These are phyloP conservation scores for Ciconia nigra DNA, from an alignment of 2,797 vertebrate genomes.

Conservation along the genomic window DNA sequence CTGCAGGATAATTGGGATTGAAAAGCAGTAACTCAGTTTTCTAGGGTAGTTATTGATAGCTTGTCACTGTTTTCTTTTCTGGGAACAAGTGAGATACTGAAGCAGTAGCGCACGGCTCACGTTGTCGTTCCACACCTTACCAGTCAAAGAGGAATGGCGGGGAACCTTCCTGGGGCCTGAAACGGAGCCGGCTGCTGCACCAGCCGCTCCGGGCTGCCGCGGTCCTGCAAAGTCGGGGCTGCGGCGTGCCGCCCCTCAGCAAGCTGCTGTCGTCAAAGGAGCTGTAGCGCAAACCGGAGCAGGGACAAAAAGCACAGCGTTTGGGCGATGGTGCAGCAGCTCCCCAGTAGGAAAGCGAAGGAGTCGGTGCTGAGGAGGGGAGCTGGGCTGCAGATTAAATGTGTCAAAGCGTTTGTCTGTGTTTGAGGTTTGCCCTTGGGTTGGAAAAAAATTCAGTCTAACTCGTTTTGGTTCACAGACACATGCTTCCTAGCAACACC, in stretches of 20 bases:
- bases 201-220: background rate
- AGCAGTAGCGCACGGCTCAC: background rate
- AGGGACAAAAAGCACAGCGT: background rate
- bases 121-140: background rate
- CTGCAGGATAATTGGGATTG: background rate
- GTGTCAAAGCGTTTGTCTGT: background rate
- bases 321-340: background rate
- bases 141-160: background rate
- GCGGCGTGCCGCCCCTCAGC: background rate
- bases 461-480: background rate
- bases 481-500: background rate
- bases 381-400: background rate
- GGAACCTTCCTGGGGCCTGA: fast-evolving
- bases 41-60: background rate
- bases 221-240: background rate
- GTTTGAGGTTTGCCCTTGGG: background rate
- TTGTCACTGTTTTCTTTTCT: background rate
- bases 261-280: background rate
- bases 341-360: background rate
- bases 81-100: background rate
- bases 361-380: background rate
- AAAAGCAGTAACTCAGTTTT: background rate
- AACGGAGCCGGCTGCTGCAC: background rate
- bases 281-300: background rate
- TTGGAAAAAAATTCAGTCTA: background rate